Conservation (phyloP, 2,888 invertebrate species). For the Chelonus formosanus region DNA sequence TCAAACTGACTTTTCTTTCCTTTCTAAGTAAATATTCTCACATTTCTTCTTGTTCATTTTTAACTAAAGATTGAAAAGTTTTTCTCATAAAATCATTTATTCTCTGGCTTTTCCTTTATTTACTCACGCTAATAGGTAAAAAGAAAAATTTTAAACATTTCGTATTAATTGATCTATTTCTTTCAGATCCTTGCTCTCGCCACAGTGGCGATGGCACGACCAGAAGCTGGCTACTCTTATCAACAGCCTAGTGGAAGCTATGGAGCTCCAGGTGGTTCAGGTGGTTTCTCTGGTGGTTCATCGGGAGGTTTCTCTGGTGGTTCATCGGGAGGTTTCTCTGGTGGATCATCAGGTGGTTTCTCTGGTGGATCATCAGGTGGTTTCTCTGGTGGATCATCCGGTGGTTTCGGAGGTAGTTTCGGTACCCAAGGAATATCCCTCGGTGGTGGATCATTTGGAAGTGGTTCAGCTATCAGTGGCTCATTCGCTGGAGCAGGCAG, state of each 20-base stretch:
- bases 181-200: slow-evolving; percentile 61
- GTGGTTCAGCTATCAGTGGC: slow-evolving; percentile 66
- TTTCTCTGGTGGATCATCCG: slow-evolving; percentile 34
- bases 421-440: slow-evolving; percentile 52
- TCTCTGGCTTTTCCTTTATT: too few relatives aligned
- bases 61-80: too few relatives aligned
- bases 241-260: slow-evolving; percentile 50
- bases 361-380: too few relatives aligned
- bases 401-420: slow-evolving; percentile 55
- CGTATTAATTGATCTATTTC: not conserved
- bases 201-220: slow-evolving; percentile 61
- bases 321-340: slow-evolving; percentile 28
- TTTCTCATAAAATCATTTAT: too few relatives aligned
- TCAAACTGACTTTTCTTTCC: not conserved
- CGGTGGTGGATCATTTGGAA: slow-evolving; percentile 50
- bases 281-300: slow-evolving; percentile 32
- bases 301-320: slow-evolving; percentile 33
- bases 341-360: slow-evolving; percentile 41
- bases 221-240: slow-evolving; percentile 60
- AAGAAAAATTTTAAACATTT: too few relatives aligned
- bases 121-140: too few relatives aligned
- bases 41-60: not conserved
- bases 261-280: slow-evolving; percentile 47
- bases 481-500: slow-evolving; percentile 42
- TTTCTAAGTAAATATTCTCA: not conserved